These are phyloP conservation scores for Cydia fagiglandana DNA, from an alignment of 1,140 invertebrate genomes.

Conservation along the genomic window DNA sequence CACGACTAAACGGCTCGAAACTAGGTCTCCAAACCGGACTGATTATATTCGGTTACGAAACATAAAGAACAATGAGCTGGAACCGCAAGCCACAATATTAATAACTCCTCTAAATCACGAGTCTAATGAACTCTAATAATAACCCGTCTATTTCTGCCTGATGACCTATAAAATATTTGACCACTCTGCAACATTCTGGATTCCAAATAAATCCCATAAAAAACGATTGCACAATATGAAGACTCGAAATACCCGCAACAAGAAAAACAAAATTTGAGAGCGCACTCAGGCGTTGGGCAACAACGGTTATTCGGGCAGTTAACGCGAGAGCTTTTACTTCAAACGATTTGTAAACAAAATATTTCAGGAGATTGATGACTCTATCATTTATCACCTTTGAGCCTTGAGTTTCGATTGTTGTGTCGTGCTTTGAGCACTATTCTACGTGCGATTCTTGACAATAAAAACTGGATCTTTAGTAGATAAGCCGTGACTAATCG, in stretches of 20 bases:
- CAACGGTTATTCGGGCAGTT: constrained; percentile 34
- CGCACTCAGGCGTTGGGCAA: constrained; percentile 41
- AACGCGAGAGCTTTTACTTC: constrained; percentile 53
- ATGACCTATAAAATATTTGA: constrained; percentile 60
- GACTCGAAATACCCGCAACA: constrained; percentile 43
- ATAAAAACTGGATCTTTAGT: constrained; percentile 1
- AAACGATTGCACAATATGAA: constrained; percentile 54
- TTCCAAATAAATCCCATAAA: constrained; percentile 56
- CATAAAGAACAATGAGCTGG: constrained; percentile 26
- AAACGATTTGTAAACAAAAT: constrained; percentile 48
- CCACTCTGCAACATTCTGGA: constrained; percentile 42
- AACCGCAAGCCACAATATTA: constrained; percentile 37
- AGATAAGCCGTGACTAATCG: constrained; percentile 16
- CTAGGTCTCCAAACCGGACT: constrained; percentile 6
- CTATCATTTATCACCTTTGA: constrained; percentile 16
- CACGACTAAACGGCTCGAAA: constrained; percentile 1
- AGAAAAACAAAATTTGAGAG: constrained; percentile 35
- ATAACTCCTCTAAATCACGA: constrained; percentile 37
- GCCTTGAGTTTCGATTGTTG: constrained; percentile 24
- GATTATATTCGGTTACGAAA: constrained; percentile 26
- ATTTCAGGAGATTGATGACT: constrained; percentile 31
- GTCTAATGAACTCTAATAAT: constrained; percentile 61
- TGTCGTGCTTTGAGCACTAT: constrained; percentile 11
- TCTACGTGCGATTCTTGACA: neutral
- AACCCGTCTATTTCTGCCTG: constrained; percentile 59